phyloP scores from a whole-genome alignment of 2,888 invertebrate species.

The Fabriciana adippe region DNA sequence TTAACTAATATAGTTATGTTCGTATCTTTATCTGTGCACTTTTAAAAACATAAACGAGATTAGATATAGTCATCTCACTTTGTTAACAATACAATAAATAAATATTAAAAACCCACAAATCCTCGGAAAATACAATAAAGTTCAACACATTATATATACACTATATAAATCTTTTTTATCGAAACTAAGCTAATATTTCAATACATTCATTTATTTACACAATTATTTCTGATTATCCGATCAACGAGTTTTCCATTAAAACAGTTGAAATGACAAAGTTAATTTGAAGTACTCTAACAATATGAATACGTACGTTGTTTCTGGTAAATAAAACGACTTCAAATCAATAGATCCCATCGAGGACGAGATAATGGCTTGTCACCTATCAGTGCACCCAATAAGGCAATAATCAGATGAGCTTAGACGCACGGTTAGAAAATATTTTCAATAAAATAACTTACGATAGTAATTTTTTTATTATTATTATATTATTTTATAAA shows the following conservation, averaged over 20 bases:
- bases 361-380: constrained; percentile 53
- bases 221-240: constrained; percentile 6
- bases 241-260: background rate
- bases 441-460: background rate
- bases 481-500: background rate
- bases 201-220: background rate
- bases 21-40: background rate
- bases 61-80: background rate
- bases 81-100: background rate
- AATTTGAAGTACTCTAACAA: constrained; percentile 15
- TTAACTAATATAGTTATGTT: too few species aligned
- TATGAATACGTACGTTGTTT: constrained; percentile 9
- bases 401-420: constrained; percentile 50
- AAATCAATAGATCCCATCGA: constrained; percentile 36
- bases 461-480: background rate
- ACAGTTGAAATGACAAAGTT: background rate
- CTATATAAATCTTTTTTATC: too few species aligned
- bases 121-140: too few species aligned
- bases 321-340: constrained; percentile 22
- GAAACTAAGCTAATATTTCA: background rate
- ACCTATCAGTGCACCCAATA: constrained; percentile 62
- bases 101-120: background rate
- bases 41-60: background rate
- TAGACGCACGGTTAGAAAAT: constrained; percentile 19
- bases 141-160: too few species aligned